Base-by-base conservation (phyloP, 2,113 vertebrate genomes). In the Motacilla tschutschensis region DNA sequence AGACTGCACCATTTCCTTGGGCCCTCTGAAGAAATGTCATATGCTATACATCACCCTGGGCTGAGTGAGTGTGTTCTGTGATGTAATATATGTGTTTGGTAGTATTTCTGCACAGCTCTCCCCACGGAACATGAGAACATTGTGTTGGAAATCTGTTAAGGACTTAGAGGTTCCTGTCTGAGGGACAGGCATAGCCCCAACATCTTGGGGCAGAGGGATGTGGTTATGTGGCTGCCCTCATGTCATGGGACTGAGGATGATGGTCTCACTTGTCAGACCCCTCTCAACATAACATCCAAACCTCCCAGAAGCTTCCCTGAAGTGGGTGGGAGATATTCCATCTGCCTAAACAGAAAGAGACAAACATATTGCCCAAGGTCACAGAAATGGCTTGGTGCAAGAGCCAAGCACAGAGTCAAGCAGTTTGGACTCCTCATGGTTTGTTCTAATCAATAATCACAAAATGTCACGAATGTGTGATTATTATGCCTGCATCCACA, bases 131-230 rank as follows among this genome's bases (percentile, higher is more conserved):
- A 26, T 1, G 1, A 54, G 64, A 75, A 18, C 8, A 40, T 17
- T 1, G 4, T 7, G 14, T 3, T 18, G 36, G 46, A 40, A 88
- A 62, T 59, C 19, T 33, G 4, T 6, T 17, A 10, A 41, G 35
- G 55, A 12, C 72, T 57, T 20, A 26, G 46, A 40, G 35, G 9
- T 40, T 62, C 40, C 38, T 5, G 5, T 54, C 53, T 6, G 12
- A 24, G 13, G 28, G 6, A 19, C 20, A 18, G 33, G 24, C 3
- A 4, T 4, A 33, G 9, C 11, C 18, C 17, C 0, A 0, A 12
- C 3, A 14, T 6, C 64, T 14, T 2, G 8, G 20, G 22, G 29
- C 66, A 57, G 16, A 38, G 14, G 19, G 18, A 6, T 77, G 38
- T 22, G 22, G 7, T 33, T 33, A 6, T 11, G 28, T 44, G 66